A percentile compares a stretch with the other conserved stretches of the same genome.
These are phyloP conservation scores for Sebastolobus alascanus DNA, from an alignment of 2,797 vertebrate species.

Conservation along the genomic window DNA sequence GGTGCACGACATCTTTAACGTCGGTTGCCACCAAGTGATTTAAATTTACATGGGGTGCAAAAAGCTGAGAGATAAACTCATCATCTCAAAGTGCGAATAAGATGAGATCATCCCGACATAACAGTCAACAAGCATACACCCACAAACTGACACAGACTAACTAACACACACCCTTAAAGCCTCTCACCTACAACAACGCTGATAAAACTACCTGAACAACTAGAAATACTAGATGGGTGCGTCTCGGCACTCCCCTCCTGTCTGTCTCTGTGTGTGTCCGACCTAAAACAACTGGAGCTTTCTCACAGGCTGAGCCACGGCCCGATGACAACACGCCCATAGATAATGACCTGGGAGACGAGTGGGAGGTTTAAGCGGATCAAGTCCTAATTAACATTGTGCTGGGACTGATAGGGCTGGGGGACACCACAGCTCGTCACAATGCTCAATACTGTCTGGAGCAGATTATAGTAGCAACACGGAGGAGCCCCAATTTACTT, in stretches of 20 bases:
- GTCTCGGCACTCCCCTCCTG: constrained; percentile 27
- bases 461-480: constrained; percentile 33
- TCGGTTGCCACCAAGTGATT: neutral
- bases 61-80: constrained; percentile 3
- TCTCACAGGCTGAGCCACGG: constrained; percentile 39
- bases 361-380: constrained; percentile 80
- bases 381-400: constrained; percentile 80
- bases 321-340: constrained; percentile 54
- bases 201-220: constrained; percentile 50
- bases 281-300: constrained; percentile 46
- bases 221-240: constrained; percentile 62
- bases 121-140: neutral
- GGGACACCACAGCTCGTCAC: constrained; percentile 50
- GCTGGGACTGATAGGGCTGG: constrained; percentile 62
- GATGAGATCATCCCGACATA: neutral
- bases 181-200: neutral
- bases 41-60: neutral
- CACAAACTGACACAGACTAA: neutral
- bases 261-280: neutral
- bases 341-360: constrained; percentile 73
- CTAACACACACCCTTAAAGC: constrained; percentile 8
- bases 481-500: constrained; percentile 9
- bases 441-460: constrained; percentile 63
- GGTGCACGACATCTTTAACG: neutral
- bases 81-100: neutral